Percentiles rank a stretch among this genome's conserved stretches.
These are phyloP conservation scores for Pseudopipra pipra DNA, from an alignment of 2,113 vertebrate species.

Conservation along the genomic window DNA sequence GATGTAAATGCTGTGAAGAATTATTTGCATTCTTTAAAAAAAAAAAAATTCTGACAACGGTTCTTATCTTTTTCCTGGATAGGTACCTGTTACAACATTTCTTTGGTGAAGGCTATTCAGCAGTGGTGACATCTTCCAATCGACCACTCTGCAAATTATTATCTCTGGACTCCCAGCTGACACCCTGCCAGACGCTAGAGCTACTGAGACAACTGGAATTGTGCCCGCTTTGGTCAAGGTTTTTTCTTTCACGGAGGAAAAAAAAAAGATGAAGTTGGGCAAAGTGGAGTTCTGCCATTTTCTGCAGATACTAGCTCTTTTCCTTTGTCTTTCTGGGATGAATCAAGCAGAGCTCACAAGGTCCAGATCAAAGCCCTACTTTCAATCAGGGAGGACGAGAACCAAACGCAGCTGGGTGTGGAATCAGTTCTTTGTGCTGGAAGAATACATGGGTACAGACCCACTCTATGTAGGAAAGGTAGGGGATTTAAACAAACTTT, in stretches of 20 bases:
- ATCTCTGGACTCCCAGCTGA: conserved; percentile 74
- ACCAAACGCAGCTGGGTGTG: conserved; percentile 98
- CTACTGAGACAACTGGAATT: conserved; percentile 74
- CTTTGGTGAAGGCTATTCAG: conserved; percentile 64
- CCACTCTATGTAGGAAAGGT: conserved; percentile 98
- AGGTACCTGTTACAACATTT: conserved; percentile 78
- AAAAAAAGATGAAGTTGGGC: conserved; percentile 78
- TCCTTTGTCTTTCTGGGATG: conserved; percentile 82
- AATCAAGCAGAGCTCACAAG: conserved; percentile 80
- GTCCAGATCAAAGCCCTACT: conserved; percentile 78
- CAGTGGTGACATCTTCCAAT: conserved; percentile 71
- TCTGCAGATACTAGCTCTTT: conserved; percentile 82
- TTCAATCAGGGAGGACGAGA: conserved; percentile 79
- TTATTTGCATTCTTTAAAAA: neutral
- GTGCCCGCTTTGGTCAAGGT: conserved; percentile 62
- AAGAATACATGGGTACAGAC: conserved; percentile 95
- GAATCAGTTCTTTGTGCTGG: conserved; percentile 99
- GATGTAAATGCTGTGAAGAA: neutral
- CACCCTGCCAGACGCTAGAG: conserved; percentile 69
- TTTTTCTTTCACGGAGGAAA: conserved; percentile 64
- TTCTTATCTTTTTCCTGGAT: conserved; percentile 67
- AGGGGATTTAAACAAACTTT: conserved; percentile 61
- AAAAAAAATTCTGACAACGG: conserved; percentile 65
- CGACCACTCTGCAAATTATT: conserved; percentile 69
- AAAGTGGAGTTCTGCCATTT: conserved; percentile 79